phyloP scores from a whole-genome alignment of 2,113 vertebrate genomes.

The Ammospiza caudacuta region DNA sequence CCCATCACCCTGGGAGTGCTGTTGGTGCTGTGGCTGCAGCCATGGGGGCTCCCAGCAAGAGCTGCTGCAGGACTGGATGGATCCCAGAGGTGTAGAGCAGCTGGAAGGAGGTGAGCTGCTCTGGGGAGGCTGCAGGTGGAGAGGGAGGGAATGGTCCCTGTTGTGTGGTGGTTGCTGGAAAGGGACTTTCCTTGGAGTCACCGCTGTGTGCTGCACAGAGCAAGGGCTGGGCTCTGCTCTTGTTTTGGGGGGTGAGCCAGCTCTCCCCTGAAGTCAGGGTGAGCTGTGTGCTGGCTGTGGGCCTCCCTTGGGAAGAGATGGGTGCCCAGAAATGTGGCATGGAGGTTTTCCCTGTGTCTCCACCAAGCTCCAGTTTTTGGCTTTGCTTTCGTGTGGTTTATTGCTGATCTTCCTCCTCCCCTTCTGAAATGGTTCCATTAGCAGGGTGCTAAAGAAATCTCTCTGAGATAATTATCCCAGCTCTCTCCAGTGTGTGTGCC shows the following conservation, averaged over 20 bases:
- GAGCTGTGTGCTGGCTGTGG: not conserved
- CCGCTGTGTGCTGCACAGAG: rapidly evolving
- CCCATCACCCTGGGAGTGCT: rapidly evolving
- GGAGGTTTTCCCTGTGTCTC: not conserved
- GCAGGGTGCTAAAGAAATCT: not conserved
- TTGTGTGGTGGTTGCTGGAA: not conserved
- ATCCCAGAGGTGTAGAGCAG: rapidly evolving
- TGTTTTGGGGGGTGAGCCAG: not conserved
- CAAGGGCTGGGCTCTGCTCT: not conserved
- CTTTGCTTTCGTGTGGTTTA: not conserved
- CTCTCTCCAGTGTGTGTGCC: not conserved
- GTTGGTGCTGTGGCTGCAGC: rapidly evolving
- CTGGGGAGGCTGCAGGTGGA: not conserved
- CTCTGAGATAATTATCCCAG: not conserved
- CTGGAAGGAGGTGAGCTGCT: not conserved
- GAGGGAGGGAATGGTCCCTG: not conserved
- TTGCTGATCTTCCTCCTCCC: not conserved
- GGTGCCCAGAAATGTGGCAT: not conserved
- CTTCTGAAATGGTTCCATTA: not conserved
- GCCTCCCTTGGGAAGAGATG: not conserved
- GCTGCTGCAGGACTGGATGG: not conserved
- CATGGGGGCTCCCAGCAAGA: rapidly evolving
- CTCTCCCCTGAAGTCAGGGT: not conserved
- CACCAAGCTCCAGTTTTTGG: not conserved
- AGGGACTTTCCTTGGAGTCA: not conserved